phyloP scores from a whole-genome alignment of 1,140 invertebrate species.

The Dysdera silvatica region DNA sequence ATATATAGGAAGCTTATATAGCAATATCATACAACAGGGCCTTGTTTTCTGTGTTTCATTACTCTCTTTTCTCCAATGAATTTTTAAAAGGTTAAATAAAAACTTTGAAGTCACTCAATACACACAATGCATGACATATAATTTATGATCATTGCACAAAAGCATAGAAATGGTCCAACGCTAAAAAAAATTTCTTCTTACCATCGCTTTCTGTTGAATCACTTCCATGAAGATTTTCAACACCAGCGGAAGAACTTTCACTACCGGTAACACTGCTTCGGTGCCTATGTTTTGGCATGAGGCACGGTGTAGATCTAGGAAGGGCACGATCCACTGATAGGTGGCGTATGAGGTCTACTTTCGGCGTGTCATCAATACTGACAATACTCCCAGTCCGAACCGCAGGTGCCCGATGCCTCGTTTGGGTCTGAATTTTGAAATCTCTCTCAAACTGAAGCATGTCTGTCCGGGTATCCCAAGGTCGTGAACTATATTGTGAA shows the following conservation, averaged over 20 bases:
- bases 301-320: slow-evolving; percentile 15
- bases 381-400: slow-evolving; percentile 53
- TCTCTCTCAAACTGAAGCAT: slow-evolving; percentile 68
- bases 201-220: slow-evolving; percentile 30
- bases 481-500: slow-evolving; percentile 55
- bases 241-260: slow-evolving; percentile 48
- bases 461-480: slow-evolving; percentile 76
- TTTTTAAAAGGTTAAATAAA: no score
- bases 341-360: slow-evolving; percentile 34
- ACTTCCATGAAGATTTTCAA: slow-evolving; percentile 33
- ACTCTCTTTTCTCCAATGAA: no score
- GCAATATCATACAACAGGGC: no score
- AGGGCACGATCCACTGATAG: slow-evolving; percentile 32
- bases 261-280: slow-evolving; percentile 37
- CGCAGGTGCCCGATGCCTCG: slow-evolving; percentile 57
- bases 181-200: neutral
- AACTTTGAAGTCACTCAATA: neutral
- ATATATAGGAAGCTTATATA: no score
- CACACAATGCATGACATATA: neutral
- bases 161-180: neutral
- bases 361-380: slow-evolving; percentile 47
- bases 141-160: neutral
- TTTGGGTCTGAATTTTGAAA: slow-evolving; percentile 62
- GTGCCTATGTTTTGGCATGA: slow-evolving; percentile 36
- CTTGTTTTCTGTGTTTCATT: no score